Evolutionary conservation across 2,113 vertebrate species (phyloP).

Genomic region (Callorhinus ursinus): DNA sequence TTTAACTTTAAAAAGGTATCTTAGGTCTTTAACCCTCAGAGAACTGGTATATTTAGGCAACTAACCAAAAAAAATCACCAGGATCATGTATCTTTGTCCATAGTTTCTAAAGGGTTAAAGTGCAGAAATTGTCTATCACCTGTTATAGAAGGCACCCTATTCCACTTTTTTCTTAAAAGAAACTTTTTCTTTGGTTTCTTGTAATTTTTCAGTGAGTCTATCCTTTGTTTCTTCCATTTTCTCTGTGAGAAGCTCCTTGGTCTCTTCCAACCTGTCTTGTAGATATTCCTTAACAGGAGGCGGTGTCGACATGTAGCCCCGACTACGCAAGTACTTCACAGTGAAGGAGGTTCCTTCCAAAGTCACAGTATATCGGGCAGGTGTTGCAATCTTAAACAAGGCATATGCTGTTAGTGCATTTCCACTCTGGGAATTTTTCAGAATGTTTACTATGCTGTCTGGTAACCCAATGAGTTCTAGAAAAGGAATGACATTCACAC

Average conservation of each 20-base stretch:
- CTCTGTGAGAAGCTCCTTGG: conserved; percentile 89
- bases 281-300: conserved; percentile 95
- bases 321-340: conserved; percentile 94
- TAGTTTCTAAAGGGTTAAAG: conserved; percentile 80
- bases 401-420: too few species aligned
- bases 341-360: conserved; percentile 95
- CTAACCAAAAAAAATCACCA: conserved; percentile 44
- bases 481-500: too few species aligned
- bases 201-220: conserved; percentile 89
- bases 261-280: conserved; percentile 92
- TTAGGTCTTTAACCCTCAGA: conserved; percentile 72
- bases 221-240: conserved; percentile 96
- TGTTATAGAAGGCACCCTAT: conserved; percentile 80
- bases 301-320: conserved; percentile 94
- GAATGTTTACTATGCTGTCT: too few species aligned
- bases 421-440: too few species aligned
- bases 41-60: conserved; percentile 46
- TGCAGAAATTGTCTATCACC: conserved; percentile 57
- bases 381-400: conserved; percentile 99
- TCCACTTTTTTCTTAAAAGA: conserved; percentile 95
- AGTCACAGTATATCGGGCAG: conserved; percentile 95
- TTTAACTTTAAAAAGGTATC: conserved; percentile 60
- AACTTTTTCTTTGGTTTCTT: conserved; percentile 97
- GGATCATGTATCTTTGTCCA: conserved; percentile 74
- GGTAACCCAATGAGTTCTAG: too few species aligned